Evolutionary conservation across 2,113 vertebrate genomes (phyloP).

Genomic region (Podiceps cristatus): DNA sequence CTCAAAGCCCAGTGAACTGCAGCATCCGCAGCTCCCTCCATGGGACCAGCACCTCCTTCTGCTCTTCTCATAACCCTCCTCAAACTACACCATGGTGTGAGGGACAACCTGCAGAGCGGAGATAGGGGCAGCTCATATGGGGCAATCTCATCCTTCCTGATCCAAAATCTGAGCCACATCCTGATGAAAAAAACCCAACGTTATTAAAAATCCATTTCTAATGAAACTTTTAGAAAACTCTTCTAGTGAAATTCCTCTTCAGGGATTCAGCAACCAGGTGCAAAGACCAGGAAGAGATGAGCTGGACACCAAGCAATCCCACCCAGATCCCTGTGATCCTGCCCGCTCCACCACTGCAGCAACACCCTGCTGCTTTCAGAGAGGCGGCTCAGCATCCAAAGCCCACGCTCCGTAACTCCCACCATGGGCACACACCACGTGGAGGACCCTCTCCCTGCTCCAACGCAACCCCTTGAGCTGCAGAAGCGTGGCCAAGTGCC

Average conservation of each 20-base stretch:
- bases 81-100: not conserved
- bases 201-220: not conserved
- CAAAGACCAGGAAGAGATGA: not conserved
- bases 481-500: not conserved
- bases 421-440: accelerated
- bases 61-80: not conserved
- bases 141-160: not conserved
- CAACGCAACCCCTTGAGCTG: accelerated
- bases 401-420: accelerated
- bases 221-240: not conserved
- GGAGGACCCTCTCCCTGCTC: not conserved
- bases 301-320: not conserved
- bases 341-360: not conserved
- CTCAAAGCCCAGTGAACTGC: not conserved
- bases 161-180: not conserved
- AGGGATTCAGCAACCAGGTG: not conserved
- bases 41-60: not conserved
- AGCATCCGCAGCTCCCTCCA: not conserved
- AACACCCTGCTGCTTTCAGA: not conserved
- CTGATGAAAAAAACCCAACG: not conserved
- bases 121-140: accelerated
- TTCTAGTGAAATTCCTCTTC: not conserved
- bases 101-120: not conserved
- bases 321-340: not conserved
- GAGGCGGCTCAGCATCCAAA: not conserved